A percentile compares a stretch with the other conserved stretches of the same genome.
Conservation (phyloP, 2,888 invertebrate species). For the Drosophila peninsularis region DNA sequence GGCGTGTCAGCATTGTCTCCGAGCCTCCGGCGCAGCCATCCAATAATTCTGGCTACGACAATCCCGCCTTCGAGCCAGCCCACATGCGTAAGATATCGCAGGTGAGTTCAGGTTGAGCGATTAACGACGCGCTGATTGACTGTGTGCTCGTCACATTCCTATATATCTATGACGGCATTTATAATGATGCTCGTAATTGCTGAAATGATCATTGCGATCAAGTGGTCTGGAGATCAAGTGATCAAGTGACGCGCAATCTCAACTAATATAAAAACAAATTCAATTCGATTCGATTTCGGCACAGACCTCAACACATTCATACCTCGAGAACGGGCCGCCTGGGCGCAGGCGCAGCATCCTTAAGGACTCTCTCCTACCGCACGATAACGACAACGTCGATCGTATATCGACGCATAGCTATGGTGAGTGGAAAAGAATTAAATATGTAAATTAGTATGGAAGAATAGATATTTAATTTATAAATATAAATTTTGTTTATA, state of each 20-base stretch:
- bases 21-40: slow-evolving; percentile 84
- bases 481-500: no score
- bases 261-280: slow-evolving; percentile 1
- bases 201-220: slow-evolving; percentile 20
- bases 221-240: slow-evolving; percentile 13
- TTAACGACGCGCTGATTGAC: slow-evolving; percentile 17
- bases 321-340: slow-evolving; percentile 88
- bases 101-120: slow-evolving; percentile 69
- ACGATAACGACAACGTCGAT: slow-evolving; percentile 83
- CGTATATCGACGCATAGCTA: slow-evolving; percentile 83
- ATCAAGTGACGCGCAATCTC: background rate
- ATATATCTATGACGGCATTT: slow-evolving; percentile 33
- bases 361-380: slow-evolving; percentile 85
- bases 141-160: background rate
- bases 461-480: no score
- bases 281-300: slow-evolving; percentile 2
- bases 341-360: slow-evolving; percentile 89
- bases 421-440: slow-evolving; percentile 69
- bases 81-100: slow-evolving; percentile 84
- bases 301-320: slow-evolving; percentile 86
- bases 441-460: background rate
- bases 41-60: slow-evolving; percentile 86
- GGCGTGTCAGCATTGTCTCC: slow-evolving; percentile 88
- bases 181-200: slow-evolving; percentile 30
- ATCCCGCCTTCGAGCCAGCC: slow-evolving; percentile 87